These are phyloP conservation scores for Parauchenoglanis punctatus DNA, from an alignment of 2,797 vertebrate genomes.

Conservation along the genomic window DNA sequence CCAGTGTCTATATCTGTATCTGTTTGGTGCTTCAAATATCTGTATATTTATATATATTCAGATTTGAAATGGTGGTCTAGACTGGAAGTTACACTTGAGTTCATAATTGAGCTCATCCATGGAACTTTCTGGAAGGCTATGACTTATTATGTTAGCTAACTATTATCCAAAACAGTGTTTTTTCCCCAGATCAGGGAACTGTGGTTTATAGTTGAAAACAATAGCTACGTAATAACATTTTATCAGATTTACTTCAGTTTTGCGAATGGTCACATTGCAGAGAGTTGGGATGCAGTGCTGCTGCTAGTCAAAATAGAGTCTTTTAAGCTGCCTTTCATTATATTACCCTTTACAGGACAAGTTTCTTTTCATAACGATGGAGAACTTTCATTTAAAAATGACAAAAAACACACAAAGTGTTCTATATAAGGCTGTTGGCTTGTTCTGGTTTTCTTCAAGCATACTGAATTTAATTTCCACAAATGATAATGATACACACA, in stretches of 20 bases:
- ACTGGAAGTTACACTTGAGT: neutral
- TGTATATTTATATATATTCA: neutral
- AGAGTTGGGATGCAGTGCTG: neutral
- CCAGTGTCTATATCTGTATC: neutral
- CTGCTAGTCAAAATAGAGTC: neutral
- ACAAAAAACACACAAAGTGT: neutral
- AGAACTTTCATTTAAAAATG: neutral
- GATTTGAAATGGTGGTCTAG: neutral
- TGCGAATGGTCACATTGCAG: neutral
- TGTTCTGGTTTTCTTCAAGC: neutral
- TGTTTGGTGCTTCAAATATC: neutral
- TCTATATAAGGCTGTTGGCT: neutral
- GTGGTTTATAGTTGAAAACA: neutral
- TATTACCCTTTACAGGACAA: too few relatives aligned
- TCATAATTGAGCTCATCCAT: neutral
- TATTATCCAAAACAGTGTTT: neutral
- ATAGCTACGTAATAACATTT: neutral
- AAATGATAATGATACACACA: neutral
- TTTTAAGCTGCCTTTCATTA: neutral
- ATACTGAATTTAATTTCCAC: constrained; percentile 23
- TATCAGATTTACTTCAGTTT: neutral
- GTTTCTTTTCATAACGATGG: neutral
- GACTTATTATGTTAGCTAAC: neutral
- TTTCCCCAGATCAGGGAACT: neutral
- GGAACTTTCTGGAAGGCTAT: neutral